Evolutionary conservation across 1,140 invertebrate species (phyloP), one percentile per base, ranked within the genome.

Genomic region (Araneus ventricosus): DNA sequence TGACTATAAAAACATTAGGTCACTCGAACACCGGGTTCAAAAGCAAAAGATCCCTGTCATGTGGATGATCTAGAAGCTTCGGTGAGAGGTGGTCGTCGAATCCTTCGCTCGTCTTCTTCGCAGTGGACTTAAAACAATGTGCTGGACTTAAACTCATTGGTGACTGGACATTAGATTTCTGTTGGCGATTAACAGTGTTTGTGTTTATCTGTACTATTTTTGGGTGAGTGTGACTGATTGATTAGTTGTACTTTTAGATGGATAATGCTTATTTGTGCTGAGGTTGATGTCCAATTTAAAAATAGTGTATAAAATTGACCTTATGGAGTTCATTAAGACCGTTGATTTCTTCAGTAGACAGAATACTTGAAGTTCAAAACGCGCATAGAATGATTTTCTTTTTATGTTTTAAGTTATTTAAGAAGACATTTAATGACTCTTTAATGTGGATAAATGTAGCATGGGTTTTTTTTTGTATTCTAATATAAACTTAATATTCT

Each of bases 1-100:
- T 84, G 59, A 91, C 52, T 91, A 84, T 91, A 82, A 82, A 90
- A 91, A 61, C 89, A 91, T 91, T 91, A 63, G 89, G 89, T 91
- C 89, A 91, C 75, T 84, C 89, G 89, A 84, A 37, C 89, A 84
- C 30, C 79, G 79, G 89, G 89, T 91, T 91, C 89, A 91, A 91
- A 91, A 30, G 79, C 34, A n/a, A 22, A 79, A 59, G 88, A 79
- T 79, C 67, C 37, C 39, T 79, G 86, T 88, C 86, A 34, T 79
- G 88, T 52, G 63, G n/a, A 88, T 41, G 34, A 88, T n/a, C 37
- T 57, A 79, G 61, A n/a, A 75, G 34, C 37, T 57, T 52, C 30
- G 14, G 7, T 22, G 67, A 34, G 37, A 27, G 34, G 39, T 57
- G 39, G 24, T 22, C n/a, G 61, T 45, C 10, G 27, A 39, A 5